phyloP scores from a whole-genome alignment of 2,888 invertebrate species.

The Ornithoptera alexandrae region DNA sequence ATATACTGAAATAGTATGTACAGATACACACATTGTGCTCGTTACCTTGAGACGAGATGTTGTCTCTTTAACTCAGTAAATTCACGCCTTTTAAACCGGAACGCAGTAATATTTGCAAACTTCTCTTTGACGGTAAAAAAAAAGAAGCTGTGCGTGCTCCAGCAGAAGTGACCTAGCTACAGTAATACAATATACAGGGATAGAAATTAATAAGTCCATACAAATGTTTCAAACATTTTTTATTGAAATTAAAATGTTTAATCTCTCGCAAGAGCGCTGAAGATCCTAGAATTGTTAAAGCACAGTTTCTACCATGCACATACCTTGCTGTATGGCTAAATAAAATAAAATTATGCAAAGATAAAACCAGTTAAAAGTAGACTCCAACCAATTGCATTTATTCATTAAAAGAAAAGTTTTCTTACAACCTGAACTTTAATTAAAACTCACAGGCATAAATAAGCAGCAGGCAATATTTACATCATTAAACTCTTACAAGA shows the following conservation, averaged over 20 bases:
- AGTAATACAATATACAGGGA: too few relatives aligned
- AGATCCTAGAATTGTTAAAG: conserved; percentile 30
- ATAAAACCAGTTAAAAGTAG: not conserved
- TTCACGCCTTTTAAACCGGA: too few relatives aligned
- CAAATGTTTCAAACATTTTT: conserved; percentile 45
- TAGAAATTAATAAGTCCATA: too few relatives aligned
- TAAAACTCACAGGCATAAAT: not conserved
- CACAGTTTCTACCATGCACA: conserved; percentile 22
- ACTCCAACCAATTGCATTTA: conserved; percentile 8
- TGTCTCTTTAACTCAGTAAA: too few relatives aligned
- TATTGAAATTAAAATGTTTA: conserved; percentile 59
- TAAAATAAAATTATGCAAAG: conserved; percentile 20
- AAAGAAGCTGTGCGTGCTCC: too few relatives aligned
- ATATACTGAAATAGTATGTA: too few relatives aligned
- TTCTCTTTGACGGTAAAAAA: too few relatives aligned
- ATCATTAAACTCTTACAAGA: conserved; percentile 16
- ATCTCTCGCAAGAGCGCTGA: conserved; percentile 44
- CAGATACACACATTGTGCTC: too few relatives aligned
- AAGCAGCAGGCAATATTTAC: conserved; percentile 12
- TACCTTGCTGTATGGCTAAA: conserved; percentile 12
- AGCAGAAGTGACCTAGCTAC: too few relatives aligned
- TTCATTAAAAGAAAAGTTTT: conserved; percentile 2
- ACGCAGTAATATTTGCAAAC: too few relatives aligned
- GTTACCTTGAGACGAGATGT: too few relatives aligned
- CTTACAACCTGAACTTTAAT: conserved; percentile 5